These are phyloP conservation scores for Colletes latitarsis DNA, from an alignment of 1,140 invertebrate species.

Conservation along the genomic window DNA sequence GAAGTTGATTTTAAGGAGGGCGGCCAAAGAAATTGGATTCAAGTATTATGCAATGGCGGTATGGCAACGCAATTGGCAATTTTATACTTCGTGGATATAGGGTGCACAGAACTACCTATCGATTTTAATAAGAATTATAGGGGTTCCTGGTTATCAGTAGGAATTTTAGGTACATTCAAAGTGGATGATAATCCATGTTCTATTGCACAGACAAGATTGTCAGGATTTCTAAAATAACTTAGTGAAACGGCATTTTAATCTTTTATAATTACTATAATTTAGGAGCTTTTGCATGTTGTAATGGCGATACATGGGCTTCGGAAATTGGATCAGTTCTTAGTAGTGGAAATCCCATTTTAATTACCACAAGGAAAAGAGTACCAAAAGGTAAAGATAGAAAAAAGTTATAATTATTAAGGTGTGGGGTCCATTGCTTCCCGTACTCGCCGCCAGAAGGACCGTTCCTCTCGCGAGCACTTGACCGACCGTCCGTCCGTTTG, in stretches of 20 bases:
- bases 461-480: too few relatives aligned
- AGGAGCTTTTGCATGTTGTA: slow-evolving; percentile 90
- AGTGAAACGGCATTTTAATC: background rate
- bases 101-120: slow-evolving; percentile 89
- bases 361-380: slow-evolving; percentile 88
- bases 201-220: background rate
- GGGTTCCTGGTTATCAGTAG: slow-evolving; percentile 90
- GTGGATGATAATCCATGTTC: background rate
- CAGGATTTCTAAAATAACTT: background rate
- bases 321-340: slow-evolving; percentile 92
- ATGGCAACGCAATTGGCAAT: slow-evolving; percentile 90
- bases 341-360: slow-evolving; percentile 86
- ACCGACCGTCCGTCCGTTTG: too few relatives aligned
- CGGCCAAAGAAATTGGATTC: slow-evolving; percentile 94
- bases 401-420: background rate
- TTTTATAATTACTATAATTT: slow-evolving; percentile 54
- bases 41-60: slow-evolving; percentile 94
- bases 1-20: slow-evolving; percentile 93
- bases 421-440: background rate
- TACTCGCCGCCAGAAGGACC: too few relatives aligned
- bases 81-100: slow-evolving; percentile 91
- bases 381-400: slow-evolving; percentile 84
- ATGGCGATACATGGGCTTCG: slow-evolving; percentile 96
- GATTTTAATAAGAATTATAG: slow-evolving; percentile 90
- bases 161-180: slow-evolving; percentile 84